A percentile compares a stretch with the other conserved stretches of the same genome.
phyloP scores from a whole-genome alignment of 2,888 invertebrate genomes.

The Eupithecia vulgata region DNA sequence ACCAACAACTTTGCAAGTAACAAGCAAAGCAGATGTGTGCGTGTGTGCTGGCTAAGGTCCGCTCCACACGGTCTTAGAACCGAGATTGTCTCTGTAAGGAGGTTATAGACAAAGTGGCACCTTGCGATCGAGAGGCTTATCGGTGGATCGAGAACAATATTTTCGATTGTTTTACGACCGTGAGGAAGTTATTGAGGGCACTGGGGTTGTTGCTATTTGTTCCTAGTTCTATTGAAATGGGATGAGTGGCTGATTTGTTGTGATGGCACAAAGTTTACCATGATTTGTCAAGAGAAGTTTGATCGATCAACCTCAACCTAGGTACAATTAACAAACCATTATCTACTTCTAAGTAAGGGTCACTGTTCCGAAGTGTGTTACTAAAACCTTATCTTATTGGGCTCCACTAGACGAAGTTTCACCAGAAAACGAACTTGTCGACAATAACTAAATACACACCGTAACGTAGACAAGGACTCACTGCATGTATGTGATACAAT shows the following conservation, averaged over 20 bases:
- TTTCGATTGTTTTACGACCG: slow-evolving; percentile 42
- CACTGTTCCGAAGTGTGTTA: too few relatives aligned
- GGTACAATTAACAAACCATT: too few relatives aligned
- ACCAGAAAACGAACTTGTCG: too few relatives aligned
- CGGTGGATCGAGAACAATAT: slow-evolving; percentile 47
- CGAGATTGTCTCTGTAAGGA: slow-evolving; percentile 40
- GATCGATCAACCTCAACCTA: not conserved
- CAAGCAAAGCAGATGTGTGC: too few relatives aligned
- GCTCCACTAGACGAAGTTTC: too few relatives aligned
- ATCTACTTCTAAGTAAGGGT: too few relatives aligned
- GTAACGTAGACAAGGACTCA: too few relatives aligned
- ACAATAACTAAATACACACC: too few relatives aligned
- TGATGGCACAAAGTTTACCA: not conserved
- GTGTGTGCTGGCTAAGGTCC: too few relatives aligned
- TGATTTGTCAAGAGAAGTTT: not conserved
- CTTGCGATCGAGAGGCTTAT: slow-evolving; percentile 41
- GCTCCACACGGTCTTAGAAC: not conserved
- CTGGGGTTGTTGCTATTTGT: not conserved
- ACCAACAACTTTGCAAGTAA: too few relatives aligned
- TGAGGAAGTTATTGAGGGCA: slow-evolving; percentile 15
- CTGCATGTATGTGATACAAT: not conserved
- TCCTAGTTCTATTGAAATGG: not conserved
- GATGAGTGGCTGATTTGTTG: not conserved
- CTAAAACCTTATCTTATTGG: too few relatives aligned
- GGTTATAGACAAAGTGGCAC: slow-evolving; percentile 27